phyloP scores from a whole-genome alignment of 2,797 vertebrate species.

The Hippopotamyrus pictus region DNA sequence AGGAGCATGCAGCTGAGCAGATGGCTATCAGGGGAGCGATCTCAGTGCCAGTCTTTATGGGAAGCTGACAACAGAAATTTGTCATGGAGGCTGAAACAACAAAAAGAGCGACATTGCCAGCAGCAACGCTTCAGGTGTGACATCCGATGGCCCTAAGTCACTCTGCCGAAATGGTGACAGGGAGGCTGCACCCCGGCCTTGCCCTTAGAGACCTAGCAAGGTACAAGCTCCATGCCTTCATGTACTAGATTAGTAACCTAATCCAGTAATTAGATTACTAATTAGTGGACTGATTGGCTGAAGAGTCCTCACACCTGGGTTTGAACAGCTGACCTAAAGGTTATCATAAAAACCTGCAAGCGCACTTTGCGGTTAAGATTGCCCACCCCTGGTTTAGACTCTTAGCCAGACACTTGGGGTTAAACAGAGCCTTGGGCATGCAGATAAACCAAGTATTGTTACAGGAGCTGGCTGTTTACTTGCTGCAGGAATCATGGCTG shows the following conservation, averaged over 20 bases:
- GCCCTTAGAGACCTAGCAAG: conserved; percentile 69
- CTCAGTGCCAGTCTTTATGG: conserved; percentile 44
- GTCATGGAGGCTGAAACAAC: conserved; percentile 72
- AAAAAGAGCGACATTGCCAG: conserved; percentile 65
- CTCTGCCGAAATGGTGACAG: background rate
- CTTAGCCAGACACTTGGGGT: background rate
- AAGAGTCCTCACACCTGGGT: background rate
- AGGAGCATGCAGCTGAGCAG: background rate
- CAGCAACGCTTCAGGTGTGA: conserved; percentile 68
- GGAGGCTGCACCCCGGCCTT: conserved; percentile 38
- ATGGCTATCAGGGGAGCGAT: conserved; percentile 28
- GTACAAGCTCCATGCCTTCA: conserved; percentile 16
- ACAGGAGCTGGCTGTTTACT: background rate
- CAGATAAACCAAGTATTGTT: conserved; percentile 38
- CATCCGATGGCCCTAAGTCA: conserved; percentile 30
- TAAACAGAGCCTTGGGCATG: conserved; percentile 42
- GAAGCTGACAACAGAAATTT: conserved; percentile 57
- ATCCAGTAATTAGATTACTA: background rate
- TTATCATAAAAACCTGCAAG: background rate
- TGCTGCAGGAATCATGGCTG: background rate
- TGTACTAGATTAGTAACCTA: background rate
- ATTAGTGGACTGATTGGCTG: background rate
- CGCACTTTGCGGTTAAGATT: background rate
- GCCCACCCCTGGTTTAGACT: background rate
- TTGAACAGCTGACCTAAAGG: background rate